Evolutionary conservation across 2,888 invertebrate genomes (phyloP).

Genomic region (Caenorhabditis sp.): DNA sequence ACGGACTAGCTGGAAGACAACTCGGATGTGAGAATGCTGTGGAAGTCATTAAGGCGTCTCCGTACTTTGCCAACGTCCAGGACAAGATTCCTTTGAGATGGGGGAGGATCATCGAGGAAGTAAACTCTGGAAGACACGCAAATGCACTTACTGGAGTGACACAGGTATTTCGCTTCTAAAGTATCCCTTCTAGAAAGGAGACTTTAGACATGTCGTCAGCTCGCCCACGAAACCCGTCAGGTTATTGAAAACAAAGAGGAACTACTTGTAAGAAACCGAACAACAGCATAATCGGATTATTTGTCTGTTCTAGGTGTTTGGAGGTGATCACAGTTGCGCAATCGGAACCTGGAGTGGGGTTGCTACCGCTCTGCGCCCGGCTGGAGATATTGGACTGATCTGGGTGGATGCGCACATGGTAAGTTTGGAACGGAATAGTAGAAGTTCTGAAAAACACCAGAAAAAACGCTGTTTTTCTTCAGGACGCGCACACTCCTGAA

Average conservation of each 20-base stretch:
- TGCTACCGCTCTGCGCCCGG: constrained; percentile 65
- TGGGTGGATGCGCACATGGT: constrained; percentile 77
- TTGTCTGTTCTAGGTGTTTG: constrained; percentile 55
- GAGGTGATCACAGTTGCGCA: constrained; percentile 75
- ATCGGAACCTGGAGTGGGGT: constrained; percentile 76
- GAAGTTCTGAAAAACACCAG: not conserved
- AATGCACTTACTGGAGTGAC: constrained; percentile 70
- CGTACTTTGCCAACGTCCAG: constrained; percentile 56
- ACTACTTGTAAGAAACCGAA: constrained; percentile 44
- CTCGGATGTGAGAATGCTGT: constrained; percentile 74
- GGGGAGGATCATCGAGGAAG: constrained; percentile 69
- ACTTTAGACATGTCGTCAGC: constrained; percentile 61
- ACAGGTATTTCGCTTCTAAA: too few species aligned
- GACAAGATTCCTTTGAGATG: constrained; percentile 66
- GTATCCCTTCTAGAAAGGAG: not conserved
- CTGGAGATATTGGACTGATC: constrained; percentile 72
- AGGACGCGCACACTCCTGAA: constrained; percentile 73
- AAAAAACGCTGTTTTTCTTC: constrained; percentile 16
- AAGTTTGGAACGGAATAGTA: constrained; percentile 2
- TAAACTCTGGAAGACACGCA: constrained; percentile 65
- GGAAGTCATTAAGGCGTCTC: constrained; percentile 66
- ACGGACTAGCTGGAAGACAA: constrained; percentile 73
- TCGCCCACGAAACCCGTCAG: constrained; percentile 66
- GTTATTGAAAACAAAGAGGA: constrained; percentile 64
- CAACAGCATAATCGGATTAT: not conserved